phyloP scores from a whole-genome alignment of 2,888 invertebrate species.

The Camptogramma bilineatum region DNA sequence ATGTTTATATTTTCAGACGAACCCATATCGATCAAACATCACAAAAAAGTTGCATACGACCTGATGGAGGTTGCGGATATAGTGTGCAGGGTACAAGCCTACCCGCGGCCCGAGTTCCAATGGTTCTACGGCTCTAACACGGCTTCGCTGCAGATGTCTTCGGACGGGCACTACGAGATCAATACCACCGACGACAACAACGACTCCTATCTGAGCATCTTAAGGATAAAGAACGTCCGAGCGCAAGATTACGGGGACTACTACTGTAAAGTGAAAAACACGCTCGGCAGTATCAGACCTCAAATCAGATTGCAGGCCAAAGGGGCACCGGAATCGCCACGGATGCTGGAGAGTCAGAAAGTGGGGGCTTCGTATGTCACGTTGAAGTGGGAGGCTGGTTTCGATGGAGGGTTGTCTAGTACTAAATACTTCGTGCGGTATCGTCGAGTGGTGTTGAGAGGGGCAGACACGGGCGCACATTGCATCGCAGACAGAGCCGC shows the following conservation, averaged over 20 bases:
- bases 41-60: constrained; percentile 95
- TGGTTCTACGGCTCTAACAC: constrained; percentile 94
- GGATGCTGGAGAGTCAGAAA: constrained; percentile 88
- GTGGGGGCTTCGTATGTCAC: constrained; percentile 92
- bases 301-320: constrained; percentile 93
- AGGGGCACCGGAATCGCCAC: constrained; percentile 94
- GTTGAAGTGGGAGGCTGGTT: constrained; percentile 94
- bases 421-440: constrained; percentile 96
- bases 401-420: constrained; percentile 94
- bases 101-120: constrained; percentile 96
- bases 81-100: constrained; percentile 95
- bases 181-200: constrained; percentile 92
- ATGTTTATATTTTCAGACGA: constrained; percentile 85
- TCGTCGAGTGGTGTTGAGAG: constrained; percentile 86
- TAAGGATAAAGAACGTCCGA: constrained; percentile 90
- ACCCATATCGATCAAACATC: constrained; percentile 93
- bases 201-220: constrained; percentile 93
- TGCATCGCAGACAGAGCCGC: constrained; percentile 68
- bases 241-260: constrained; percentile 96
- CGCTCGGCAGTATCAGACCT: constrained; percentile 90
- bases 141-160: constrained; percentile 90
- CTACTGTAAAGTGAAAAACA: constrained; percentile 94
- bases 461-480: constrained; percentile 73
- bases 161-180: constrained; percentile 94
- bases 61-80: constrained; percentile 94